Evolutionary conservation across 2,113 vertebrate genomes (phyloP), one percentile per base, ranked within the genome.

Genomic region (Zosterops pallidus): DNA sequence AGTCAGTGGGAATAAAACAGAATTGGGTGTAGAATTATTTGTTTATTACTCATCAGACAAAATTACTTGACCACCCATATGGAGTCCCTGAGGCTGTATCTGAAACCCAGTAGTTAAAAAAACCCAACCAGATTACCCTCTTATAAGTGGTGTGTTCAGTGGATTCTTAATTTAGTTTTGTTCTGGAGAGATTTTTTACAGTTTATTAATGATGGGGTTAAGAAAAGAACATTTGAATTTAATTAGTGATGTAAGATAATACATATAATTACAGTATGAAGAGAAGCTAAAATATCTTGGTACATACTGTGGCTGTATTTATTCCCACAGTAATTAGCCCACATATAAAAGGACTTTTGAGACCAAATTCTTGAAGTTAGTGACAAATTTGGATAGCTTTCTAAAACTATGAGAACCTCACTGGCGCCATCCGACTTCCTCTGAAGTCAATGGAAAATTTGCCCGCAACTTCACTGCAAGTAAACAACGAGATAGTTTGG

Each of bases 1-100:
- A 28, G 60, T 95, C 85, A 84, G 39, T 94, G 76, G 47, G 93
- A 97, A 89, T 86, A 75, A 94, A 92, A 56, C 39, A 94, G 82
- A 94, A 88, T 83, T 89, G 83, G 77, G 91, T 94, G 83, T 95
- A 96, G 86, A 94, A 91, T 95, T 94, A 89, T 95, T 97, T 93
- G 71, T 90, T 96, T 96, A 75, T 95, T 97, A 94, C 86, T 95
- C 91, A 94, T 91, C 89, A 94, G 56, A 39, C 76, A 92, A 49
- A 94, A 75, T 82, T 92, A 94, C 52, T 95, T 97, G 92, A 95
- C 95, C 96, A 95, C 96, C 94, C 94, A 94, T 89, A 94, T 64
- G 44, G 79, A 78, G 44, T 81, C 86, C 91, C 81, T 24, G 37
- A 86, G 95, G 92, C 96, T 87, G 23, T 64, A 82, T 91, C 69